These are phyloP conservation scores for Trichomycterus rosablanca DNA, from an alignment of 2,113 vertebrate species.

Conservation along the genomic window DNA sequence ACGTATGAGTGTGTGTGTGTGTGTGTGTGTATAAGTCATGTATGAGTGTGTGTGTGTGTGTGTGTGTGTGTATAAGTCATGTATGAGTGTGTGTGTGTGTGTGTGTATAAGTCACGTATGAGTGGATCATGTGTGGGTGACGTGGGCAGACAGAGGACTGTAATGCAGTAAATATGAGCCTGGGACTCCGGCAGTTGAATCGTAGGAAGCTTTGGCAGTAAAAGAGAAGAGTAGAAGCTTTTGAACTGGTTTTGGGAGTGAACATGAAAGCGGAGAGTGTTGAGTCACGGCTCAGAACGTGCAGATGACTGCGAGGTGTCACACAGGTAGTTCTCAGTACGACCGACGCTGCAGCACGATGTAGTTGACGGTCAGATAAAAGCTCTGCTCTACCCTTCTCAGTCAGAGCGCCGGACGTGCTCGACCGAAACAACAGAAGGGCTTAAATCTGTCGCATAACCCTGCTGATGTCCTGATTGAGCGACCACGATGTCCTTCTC, in stretches of 20 bases:
- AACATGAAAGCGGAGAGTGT: constrained; percentile 34
- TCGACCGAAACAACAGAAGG: not conserved
- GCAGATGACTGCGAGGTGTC: constrained; percentile 10
- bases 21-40: no score
- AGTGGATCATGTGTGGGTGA: no score
- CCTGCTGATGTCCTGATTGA: constrained; percentile 18
- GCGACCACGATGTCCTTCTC: not conserved
- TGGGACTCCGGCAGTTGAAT: constrained; percentile 30
- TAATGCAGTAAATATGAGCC: no score
- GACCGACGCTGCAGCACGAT: constrained; percentile 2
- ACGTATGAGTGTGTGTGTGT: no score
- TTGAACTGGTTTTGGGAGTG: constrained; percentile 41
- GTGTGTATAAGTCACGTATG: constrained; percentile 15
- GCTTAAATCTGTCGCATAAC: constrained; percentile 19
- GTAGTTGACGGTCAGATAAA: constrained; percentile 35
- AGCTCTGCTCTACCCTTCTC: constrained; percentile 30
- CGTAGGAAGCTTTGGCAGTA: constrained; percentile 32
- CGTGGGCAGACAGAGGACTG: constrained; percentile 20
- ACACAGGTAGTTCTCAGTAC: constrained; percentile 25
- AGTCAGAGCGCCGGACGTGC: not conserved
- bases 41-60: no score
- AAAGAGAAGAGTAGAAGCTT: constrained; percentile 33
- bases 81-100: constrained; percentile 25
- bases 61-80: no score
- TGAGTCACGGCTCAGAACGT: constrained; percentile 14